Base-by-base conservation (phyloP, 2,113 vertebrate species). In the Sarotherodon lohbergeri region DNA sequence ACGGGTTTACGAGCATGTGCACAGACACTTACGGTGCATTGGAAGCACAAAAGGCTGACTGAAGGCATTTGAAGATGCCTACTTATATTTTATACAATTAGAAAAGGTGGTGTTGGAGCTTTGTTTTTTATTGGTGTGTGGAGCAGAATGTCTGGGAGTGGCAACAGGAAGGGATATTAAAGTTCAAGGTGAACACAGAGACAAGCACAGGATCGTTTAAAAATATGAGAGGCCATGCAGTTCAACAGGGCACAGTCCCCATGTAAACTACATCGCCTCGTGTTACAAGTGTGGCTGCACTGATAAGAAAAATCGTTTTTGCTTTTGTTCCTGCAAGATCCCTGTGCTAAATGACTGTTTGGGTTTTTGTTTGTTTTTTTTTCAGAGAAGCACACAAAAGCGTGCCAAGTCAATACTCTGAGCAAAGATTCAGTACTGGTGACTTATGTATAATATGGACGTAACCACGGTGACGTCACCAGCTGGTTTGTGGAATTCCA, bases 141-240 rank as follows among this genome's bases (percentile, higher is more conserved):
- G 34, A 50, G 73, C 8, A 80, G 32, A 84, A 86, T 83, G 52
- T 71, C 83, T 36, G 19, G 80, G 39, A 80, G 76, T 55, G 87
- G 46, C 16, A 46, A 36, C 36, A 63, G 27, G 57, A 81, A 14
- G 56, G 39, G 48, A 81, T 68, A 71, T 66, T 29, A 61, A 85
- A 90, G 89, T 88, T 91, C 85, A 91, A 91, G 90, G 86, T 81
- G 85, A 92, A 82, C 34, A 80, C 7, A 32, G 59, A 84, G 56
- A 46, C 76, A 81, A 80, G 36, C 59, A 24, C 56, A 27, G 56
- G 36, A 80, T 76, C 17, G 24, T 39, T 19, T 24, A 41, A 22
- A 83, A 32, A 50, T 50, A 78, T 50, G 71, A 32, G 71, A 78
- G 71, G 71, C 46, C 46, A 78, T 32, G 43, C 43, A 50, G 71